Base-by-base conservation (phyloP, 2,888 invertebrate genomes). In the Trimorus sp. region DNA sequence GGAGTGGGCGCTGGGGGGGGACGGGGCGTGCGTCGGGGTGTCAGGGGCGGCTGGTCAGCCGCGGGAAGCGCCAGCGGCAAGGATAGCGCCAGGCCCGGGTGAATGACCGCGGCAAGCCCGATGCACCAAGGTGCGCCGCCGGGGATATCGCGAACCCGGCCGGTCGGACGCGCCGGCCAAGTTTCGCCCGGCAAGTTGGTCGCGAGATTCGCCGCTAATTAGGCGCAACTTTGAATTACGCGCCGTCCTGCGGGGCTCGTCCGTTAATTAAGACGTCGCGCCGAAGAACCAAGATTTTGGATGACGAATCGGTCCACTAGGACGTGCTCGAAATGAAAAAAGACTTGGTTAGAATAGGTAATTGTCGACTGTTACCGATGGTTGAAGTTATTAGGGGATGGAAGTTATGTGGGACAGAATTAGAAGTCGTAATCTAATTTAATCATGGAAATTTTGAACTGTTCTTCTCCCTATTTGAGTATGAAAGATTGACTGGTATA, bases 151-250 rank as follows among this genome's bases (percentile, higher is more conserved):
- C 82, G 82, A 78, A 74, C 69, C 74, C 51, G 65, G 74, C 62
- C 65, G 76, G 73, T 65, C 80, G 38, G 66, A 51, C 56, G 70
- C 78, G 68, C 82, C 26, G 84, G 85, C 86, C 86, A 87, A 87
- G 85, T 87, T 87, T 85, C 84, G 76, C 71, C 58, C 80, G 76
- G 60, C 66, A 69, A 83, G 79, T 69, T 82, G 84, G 84, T 84
- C 86, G 88, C 89, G 89, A 89, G 90, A 89, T 90, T 86, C 85
- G 87, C 87, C 85, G 87, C 87, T 90, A 90, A 91, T 91, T 91
- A 90, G 88, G 83, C 83, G 86, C 86, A 90, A 91, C 89, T 90
- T 90, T 90, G 90, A 91, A 90, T 90, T 89, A 90, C 89, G 89
- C 86, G 86, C 71, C 54, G 74, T 85, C 86, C 90, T 88, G 38